Conservation (phyloP, 1,140 invertebrate species). For the Meteorus sp. region DNA sequence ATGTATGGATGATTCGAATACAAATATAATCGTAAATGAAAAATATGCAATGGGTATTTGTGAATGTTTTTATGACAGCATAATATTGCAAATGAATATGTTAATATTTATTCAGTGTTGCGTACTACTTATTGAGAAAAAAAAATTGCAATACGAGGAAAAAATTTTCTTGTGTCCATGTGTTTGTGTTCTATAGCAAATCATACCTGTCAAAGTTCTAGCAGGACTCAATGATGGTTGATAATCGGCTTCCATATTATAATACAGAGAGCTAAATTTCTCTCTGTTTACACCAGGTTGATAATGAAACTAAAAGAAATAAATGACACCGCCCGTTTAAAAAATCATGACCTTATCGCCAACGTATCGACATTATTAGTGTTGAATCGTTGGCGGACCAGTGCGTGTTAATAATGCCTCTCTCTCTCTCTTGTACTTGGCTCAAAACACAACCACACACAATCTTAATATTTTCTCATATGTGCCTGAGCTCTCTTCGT, state of each 20-base stretch:
- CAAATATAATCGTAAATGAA: neutral
- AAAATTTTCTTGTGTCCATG: neutral
- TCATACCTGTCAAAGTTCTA: slow-evolving; percentile 35
- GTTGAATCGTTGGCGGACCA: neutral
- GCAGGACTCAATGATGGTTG: slow-evolving; percentile 34
- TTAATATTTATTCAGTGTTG: too few relatives aligned
- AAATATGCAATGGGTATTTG: slow-evolving; percentile 9
- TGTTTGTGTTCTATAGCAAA: slow-evolving; percentile 13
- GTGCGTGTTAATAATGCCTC: slow-evolving; percentile 1
- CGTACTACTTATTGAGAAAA: slow-evolving; percentile 2
- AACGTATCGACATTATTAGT: slow-evolving; percentile 25
- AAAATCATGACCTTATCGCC: slow-evolving; percentile 12
- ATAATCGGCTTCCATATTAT: slow-evolving; percentile 36
- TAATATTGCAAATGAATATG: slow-evolving; percentile 13
- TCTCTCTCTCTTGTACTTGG: too few relatives aligned
- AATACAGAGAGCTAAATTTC: neutral
- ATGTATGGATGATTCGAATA: too few relatives aligned
- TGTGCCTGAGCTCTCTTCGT: neutral
- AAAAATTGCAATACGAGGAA: neutral
- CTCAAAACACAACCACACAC: slow-evolving; percentile 13
- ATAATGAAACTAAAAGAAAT: slow-evolving; percentile 1
- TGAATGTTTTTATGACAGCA: neutral
- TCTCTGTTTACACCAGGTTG: too few relatives aligned
- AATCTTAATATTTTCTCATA: neutral
- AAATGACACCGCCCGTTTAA: neutral